phyloP scores from a whole-genome alignment of 2,113 vertebrate genomes.

The Xenopus borealis region DNA sequence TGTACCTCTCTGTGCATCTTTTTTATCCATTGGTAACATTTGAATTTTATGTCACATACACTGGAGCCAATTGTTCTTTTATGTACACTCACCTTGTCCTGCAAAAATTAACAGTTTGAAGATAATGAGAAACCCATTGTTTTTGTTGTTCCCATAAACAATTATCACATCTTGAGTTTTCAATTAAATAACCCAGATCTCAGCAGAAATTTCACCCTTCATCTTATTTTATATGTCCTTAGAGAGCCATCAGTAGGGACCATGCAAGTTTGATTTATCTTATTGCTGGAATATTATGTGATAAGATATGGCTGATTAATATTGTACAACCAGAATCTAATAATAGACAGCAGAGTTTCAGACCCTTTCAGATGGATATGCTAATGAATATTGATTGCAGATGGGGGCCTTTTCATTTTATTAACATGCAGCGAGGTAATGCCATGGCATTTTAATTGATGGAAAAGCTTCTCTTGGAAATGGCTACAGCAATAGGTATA shows the following conservation, averaged over 20 bases:
- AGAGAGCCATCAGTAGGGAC: slow-evolving; percentile 32
- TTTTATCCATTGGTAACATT: too few species aligned
- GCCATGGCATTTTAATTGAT: slow-evolving; percentile 40
- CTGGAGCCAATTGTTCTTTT: too few species aligned
- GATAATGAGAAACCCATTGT: slow-evolving; percentile 15
- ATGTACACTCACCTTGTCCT: too few species aligned
- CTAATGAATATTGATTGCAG: slow-evolving; percentile 39
- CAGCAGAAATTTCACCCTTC: slow-evolving; percentile 39
- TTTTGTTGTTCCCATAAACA: background rate
- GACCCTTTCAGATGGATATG: slow-evolving; percentile 25
- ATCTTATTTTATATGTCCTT: slow-evolving; percentile 38
- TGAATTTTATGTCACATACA: too few species aligned
- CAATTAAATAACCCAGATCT: slow-evolving; percentile 4
- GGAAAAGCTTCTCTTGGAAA: slow-evolving; percentile 25
- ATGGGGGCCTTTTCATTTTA: slow-evolving; percentile 37
- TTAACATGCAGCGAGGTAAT: slow-evolving; percentile 17
- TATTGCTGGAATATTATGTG: slow-evolving; percentile 30
- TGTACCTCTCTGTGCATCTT: too few species aligned
- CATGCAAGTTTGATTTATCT: slow-evolving; percentile 39
- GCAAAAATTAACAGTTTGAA: background rate
- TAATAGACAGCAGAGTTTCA: slow-evolving; percentile 31
- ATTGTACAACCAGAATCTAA: slow-evolving; percentile 37
- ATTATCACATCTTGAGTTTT: background rate
- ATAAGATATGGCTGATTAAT: slow-evolving; percentile 44
- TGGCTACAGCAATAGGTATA: slow-evolving; percentile 5